Base-by-base conservation (phyloP, 2,113 vertebrate genomes). In the Clarias macrocephalus region DNA sequence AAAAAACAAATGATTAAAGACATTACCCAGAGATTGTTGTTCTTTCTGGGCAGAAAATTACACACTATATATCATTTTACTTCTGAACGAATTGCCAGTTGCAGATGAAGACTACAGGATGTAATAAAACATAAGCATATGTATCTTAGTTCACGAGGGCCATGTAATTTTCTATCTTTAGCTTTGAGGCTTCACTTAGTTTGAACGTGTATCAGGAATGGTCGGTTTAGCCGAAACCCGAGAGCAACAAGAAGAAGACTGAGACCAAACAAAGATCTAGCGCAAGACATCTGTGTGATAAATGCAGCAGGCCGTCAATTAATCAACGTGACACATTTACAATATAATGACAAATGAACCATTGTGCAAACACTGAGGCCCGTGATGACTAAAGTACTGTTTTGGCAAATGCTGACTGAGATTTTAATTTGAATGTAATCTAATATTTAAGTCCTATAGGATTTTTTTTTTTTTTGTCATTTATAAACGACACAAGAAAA, bases 51-150 rank as follows among this genome's bases (percentile, higher is more conserved):
- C 79, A 86, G 87, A 72, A 91, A 89, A 91, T 91, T 83, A 90
- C 66, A 91, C 63, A 18, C 75, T 80, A 48, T 63, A 79, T 81
- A 92, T 90, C 73, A 75, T 73, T 85, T 86, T 83, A 88, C 85
- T 63, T 86, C 70, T n/a, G 52, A 85, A 89, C 85, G 86, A 30
- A 87, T 85, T 63, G 68, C 70, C 66, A 88, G 86, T 56, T 89
- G 28, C 33, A 68, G 54, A 89, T 77, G 84, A 77, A 89, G 87
- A 87, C 62, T 62, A 76, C 21, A 79, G 85, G 80, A 83, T 89
- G 82, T 88, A 85, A 88, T 91, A 87, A 91, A 91, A 88, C 84
- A 88, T 65, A 88, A 89, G 79, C 86, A 83, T 88, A 90, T 89
- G 72, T 75, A 86, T 83, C 77, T 85, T 72, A 48, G 70, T 83